phyloP scores from a whole-genome alignment of 30 jellyfish, hydroid and myxozoan species.

The Calvadosia cruxmelitensis region DNA sequence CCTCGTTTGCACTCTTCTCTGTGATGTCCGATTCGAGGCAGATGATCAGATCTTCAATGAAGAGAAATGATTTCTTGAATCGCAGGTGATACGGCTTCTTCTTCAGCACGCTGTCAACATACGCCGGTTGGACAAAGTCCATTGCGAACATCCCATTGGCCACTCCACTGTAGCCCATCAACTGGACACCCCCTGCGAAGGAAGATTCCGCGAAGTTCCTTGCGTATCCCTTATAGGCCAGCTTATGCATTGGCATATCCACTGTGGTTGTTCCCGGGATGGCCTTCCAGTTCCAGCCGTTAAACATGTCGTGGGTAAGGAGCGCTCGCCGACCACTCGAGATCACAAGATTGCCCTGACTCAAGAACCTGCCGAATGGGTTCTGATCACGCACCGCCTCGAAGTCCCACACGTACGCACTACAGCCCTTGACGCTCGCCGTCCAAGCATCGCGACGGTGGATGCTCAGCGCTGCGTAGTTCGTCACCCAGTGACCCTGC shows the following conservation, averaged over 20 bases:
- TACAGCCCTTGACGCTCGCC: constrained; percentile 25
- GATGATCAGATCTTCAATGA: constrained; percentile 11
- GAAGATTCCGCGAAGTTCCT: constrained; percentile 11
- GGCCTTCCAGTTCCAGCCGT: constrained; percentile 27
- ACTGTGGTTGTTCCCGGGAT: constrained; percentile 29
- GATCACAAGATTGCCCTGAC: constrained; percentile 19
- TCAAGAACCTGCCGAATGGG: constrained; percentile 12
- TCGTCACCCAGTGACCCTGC: constrained; percentile 10
- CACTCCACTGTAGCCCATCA: background rate
- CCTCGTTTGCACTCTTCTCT: background rate
- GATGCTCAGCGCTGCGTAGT: constrained; percentile 4
- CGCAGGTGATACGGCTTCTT: background rate
- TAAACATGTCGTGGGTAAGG: constrained; percentile 1
- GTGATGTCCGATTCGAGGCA: constrained; percentile 22
- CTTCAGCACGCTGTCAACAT: background rate
- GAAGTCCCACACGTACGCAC: constrained; percentile 25
- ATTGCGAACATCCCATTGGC: constrained; percentile 23
- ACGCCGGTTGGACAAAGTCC: constrained; percentile 25
- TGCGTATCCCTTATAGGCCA: constrained; percentile 3
- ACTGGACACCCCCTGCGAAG: constrained; percentile 12
- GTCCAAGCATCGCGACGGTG: constrained; percentile 31
- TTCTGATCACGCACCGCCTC: constrained; percentile 14
- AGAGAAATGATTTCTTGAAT: constrained; percentile 9
- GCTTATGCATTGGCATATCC: background rate
- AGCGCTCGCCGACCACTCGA: constrained; percentile 8